Evolutionary conservation across 2,888 invertebrate species (phyloP).

Genomic region (Thera obeliscata): DNA sequence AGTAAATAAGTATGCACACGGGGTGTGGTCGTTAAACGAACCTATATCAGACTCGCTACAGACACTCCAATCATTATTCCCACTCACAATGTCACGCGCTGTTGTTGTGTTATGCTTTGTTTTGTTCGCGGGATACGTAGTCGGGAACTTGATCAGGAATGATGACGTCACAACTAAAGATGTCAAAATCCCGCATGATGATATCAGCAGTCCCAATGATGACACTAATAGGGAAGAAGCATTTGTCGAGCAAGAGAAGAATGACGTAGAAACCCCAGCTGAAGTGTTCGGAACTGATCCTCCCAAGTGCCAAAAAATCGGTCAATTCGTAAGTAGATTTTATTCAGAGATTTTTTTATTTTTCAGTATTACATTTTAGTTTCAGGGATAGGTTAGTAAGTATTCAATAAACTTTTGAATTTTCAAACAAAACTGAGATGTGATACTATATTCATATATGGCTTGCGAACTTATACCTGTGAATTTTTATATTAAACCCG

Average conservation of each 20-base stretch:
- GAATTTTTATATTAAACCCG: too few species aligned
- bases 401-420: too few species aligned
- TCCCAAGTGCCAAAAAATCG: conserved; percentile 57
- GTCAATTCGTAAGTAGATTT: conserved; percentile 64
- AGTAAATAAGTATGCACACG: conserved; percentile 24
- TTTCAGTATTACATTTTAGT: too few species aligned
- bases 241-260: conserved; percentile 31
- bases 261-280: conserved; percentile 38
- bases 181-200: conserved; percentile 36
- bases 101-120: conserved; percentile 42
- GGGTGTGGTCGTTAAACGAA: conserved; percentile 18
- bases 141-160: conserved; percentile 52
- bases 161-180: conserved; percentile 41
- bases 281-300: conserved; percentile 24
- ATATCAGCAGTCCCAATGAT: conserved; percentile 10
- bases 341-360: too few species aligned
- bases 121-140: conserved; percentile 46
- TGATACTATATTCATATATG: too few species aligned
- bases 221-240: background rate
- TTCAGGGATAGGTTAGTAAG: too few species aligned
- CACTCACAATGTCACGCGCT: conserved; percentile 41
- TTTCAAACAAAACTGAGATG: too few species aligned
- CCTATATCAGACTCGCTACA: conserved; percentile 35
- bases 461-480: too few species aligned
- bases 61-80: conserved; percentile 26